A percentile compares a stretch with the other conserved stretches of the same genome.
Evolutionary conservation across 1,140 invertebrate genomes (phyloP).

Genomic region (Scylla paramamosain): DNA sequence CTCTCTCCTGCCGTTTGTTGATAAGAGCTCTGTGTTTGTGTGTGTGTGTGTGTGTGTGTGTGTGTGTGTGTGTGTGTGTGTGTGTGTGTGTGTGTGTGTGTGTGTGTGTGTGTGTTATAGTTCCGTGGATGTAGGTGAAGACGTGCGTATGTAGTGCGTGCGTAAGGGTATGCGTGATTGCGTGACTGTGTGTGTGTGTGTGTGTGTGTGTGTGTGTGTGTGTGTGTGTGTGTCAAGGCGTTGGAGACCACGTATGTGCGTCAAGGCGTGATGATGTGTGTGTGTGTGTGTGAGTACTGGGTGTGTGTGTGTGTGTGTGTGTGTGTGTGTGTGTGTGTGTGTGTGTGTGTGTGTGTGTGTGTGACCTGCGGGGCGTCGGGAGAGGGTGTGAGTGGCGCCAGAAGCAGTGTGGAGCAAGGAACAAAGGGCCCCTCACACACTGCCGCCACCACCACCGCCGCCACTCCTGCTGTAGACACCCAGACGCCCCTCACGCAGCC

Average conservation of each 20-base stretch:
- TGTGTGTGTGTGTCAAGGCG: no score
- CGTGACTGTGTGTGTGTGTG: not conserved
- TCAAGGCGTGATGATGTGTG: no score
- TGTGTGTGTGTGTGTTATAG: no score
- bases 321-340: no score
- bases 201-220: not conserved
- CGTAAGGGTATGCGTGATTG: not conserved
- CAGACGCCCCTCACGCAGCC: not conserved
- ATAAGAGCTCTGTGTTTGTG: not conserved
- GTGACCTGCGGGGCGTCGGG: not conserved
- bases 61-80: no score
- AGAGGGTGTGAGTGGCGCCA: conserved; percentile 1
- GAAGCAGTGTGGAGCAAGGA: not conserved
- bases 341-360: no score
- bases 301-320: no score
- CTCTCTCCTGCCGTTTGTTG: not conserved
- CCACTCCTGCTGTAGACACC: not conserved
- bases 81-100: no score
- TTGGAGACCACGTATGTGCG: no score
- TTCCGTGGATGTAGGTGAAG: no score
- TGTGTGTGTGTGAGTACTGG: no score
- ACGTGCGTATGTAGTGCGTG: no score
- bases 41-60: not conserved
- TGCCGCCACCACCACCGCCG: not conserved
- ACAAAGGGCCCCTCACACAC: not conserved